Evolutionary conservation across 2,888 invertebrate genomes (phyloP).

Genomic region (Vannuccia rotundouncinata): DNA sequence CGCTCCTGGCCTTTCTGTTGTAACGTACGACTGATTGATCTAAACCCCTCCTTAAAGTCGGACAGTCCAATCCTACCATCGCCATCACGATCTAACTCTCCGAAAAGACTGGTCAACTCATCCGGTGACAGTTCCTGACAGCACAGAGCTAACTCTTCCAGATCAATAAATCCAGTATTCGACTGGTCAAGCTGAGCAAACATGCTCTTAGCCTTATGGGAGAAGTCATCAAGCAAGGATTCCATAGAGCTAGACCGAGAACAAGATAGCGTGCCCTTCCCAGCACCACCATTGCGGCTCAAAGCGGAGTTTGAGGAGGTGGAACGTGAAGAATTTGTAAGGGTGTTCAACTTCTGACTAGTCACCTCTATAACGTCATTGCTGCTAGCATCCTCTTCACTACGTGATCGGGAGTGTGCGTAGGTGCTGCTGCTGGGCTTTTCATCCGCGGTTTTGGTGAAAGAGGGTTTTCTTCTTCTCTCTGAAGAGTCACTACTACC

Average conservation of each 20-base stretch:
- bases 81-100: conserved; percentile 59
- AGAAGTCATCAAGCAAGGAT: conserved; percentile 28
- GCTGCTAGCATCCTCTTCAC: conserved; percentile 9
- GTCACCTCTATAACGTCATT: not conserved
- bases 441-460: not conserved
- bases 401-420: not conserved
- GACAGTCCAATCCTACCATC: conserved; percentile 60
- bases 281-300: not conserved
- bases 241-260: conserved; percentile 35
- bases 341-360: not conserved
- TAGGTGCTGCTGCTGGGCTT: not conserved
- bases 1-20: conserved; percentile 32
- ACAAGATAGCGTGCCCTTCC: not conserved
- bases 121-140: conserved; percentile 54
- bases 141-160: conserved; percentile 58
- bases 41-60: conserved; percentile 60
- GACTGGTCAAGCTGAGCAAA: conserved; percentile 59
- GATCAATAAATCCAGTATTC: conserved; percentile 58
- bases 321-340: not conserved
- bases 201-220: conserved; percentile 42
- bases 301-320: not conserved
- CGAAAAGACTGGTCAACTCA: conserved; percentile 59
- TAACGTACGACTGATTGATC: conserved; percentile 26
- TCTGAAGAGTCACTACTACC: not conserved
- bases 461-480: not conserved